phyloP scores from a whole-genome alignment of 2,113 vertebrate species.

The Seriola rivoliana region DNA sequence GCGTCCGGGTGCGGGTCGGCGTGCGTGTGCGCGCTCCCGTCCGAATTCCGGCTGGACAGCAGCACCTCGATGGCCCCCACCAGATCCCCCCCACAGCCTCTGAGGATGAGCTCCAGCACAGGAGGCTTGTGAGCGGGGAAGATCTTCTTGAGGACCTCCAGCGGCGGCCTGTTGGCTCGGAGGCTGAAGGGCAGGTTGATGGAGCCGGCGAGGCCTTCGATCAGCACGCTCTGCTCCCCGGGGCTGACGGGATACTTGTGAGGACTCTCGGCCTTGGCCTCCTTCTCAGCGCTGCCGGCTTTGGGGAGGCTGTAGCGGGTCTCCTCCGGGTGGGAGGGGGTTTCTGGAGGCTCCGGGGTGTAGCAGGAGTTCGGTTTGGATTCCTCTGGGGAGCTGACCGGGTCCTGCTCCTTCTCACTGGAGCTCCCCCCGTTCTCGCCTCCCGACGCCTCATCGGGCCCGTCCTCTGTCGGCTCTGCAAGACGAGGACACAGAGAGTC shows the following conservation, averaged over 20 bases:
- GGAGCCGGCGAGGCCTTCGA: conserved; percentile 92
- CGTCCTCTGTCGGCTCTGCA: conserved; percentile 90
- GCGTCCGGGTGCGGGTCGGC: conserved; percentile 79
- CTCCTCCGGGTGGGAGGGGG: conserved; percentile 89
- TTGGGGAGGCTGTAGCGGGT: conserved; percentile 85
- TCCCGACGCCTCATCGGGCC: conserved; percentile 85
- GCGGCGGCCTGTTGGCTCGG: conserved; percentile 92
- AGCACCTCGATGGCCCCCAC: conserved; percentile 97
- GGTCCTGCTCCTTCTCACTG: conserved; percentile 94
- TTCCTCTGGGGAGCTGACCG: conserved; percentile 91
- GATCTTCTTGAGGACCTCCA: conserved; percentile 97
- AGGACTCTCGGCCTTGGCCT: conserved; percentile 86
- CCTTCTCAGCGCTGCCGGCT: conserved; percentile 80
- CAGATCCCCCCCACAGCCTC: conserved; percentile 95
- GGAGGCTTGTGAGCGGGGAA: conserved; percentile 96
- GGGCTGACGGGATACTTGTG: conserved; percentile 86
- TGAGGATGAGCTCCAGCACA: conserved; percentile 95
- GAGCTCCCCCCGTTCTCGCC: conserved; percentile 88
- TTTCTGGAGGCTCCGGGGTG: conserved; percentile 89
- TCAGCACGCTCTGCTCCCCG: conserved; percentile 89
- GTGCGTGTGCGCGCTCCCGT: conserved; percentile 59
- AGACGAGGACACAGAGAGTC: conserved; percentile 4
- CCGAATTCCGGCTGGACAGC: conserved; percentile 89
- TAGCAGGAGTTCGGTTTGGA: conserved; percentile 90
- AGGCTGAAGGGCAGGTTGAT: conserved; percentile 93